Conservation (phyloP, 2,888 invertebrate species). For the Rhopalosiphum nymphaeae region DNA sequence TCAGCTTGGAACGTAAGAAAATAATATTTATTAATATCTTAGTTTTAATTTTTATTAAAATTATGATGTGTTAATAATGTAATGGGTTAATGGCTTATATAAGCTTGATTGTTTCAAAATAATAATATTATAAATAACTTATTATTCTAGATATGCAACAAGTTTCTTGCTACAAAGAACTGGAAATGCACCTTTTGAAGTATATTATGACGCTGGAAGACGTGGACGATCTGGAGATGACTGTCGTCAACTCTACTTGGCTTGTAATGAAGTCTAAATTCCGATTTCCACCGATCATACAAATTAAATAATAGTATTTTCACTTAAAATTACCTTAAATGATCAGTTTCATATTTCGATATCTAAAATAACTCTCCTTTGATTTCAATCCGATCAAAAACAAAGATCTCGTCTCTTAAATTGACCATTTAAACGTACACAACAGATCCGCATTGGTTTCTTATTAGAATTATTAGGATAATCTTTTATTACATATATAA, state of each 20-base stretch:
- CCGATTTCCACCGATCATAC: not conserved
- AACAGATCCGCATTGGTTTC: not conserved
- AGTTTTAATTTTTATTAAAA: not conserved
- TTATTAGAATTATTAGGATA: not conserved
- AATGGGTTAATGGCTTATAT: not conserved
- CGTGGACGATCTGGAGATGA: slow-evolving; percentile 88
- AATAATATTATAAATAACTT: not conserved
- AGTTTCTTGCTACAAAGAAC: slow-evolving; percentile 86
- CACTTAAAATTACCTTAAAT: not conserved
- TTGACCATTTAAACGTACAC: slow-evolving; percentile 29
- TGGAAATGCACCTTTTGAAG: slow-evolving; percentile 76
- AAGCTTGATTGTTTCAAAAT: not conserved
- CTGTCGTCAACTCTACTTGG: slow-evolving; percentile 85
- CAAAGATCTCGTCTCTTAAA: slow-evolving; percentile 55
- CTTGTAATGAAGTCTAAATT: slow-evolving; percentile 87
- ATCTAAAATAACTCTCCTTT: slow-evolving; percentile 8
- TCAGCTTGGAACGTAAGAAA: slow-evolving; percentile 89
- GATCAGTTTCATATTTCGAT: slow-evolving; percentile 12
- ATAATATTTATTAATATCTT: not conserved
- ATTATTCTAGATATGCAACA: slow-evolving; percentile 81
- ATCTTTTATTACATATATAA: slow-evolving; percentile 38
- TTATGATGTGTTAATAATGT: not conserved
- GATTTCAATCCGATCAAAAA: slow-evolving; percentile 39
- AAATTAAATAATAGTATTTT: slow-evolving; percentile 26
- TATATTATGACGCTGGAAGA: slow-evolving; percentile 87